A percentile compares a stretch with the other conserved stretches of the same genome.
Conservation (phyloP, 2,888 invertebrate species). For the Catocala sponsa region DNA sequence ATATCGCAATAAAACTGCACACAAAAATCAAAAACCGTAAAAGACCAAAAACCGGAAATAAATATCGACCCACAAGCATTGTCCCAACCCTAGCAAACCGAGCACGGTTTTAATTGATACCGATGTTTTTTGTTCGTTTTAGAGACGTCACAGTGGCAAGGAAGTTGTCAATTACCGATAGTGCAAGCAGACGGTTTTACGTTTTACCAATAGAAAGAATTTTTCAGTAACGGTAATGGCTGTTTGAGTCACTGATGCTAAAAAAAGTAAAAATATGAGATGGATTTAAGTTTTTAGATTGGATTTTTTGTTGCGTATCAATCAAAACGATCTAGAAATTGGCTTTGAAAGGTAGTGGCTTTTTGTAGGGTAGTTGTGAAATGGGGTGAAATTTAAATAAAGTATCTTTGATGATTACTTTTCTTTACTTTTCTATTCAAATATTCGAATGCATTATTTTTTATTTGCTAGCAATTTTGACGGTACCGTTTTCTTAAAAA, state of each 20-base stretch:
- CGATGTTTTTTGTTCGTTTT: conserved; percentile 53
- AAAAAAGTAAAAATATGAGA: not conserved
- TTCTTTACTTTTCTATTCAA: too few species aligned
- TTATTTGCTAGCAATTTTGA: too few species aligned
- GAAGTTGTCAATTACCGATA: conserved; percentile 58
- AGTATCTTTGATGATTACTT: too few species aligned
- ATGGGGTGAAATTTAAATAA: too few species aligned
- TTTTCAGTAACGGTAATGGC: conserved; percentile 2
- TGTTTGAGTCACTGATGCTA: not conserved
- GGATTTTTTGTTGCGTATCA: too few species aligned
- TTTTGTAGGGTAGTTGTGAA: too few species aligned
- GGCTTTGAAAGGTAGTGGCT: too few species aligned
- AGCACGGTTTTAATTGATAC: conserved; percentile 65
- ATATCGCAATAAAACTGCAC: not conserved
- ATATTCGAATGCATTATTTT: too few species aligned
- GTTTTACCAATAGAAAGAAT: conserved; percentile 7
- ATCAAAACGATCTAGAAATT: too few species aligned
- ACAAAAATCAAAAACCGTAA: conserved; percentile 19
- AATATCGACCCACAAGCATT: conserved; percentile 36
- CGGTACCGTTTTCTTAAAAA: too few species aligned
- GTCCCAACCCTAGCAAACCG: conserved; percentile 54
- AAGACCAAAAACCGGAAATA: conserved; percentile 8
- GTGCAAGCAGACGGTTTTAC: conserved; percentile 27
- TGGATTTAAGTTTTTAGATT: too few species aligned
- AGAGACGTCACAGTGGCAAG: conserved; percentile 46